Conservation (phyloP, 2,888 invertebrate species). For the Parascotia fuliginaria region DNA sequence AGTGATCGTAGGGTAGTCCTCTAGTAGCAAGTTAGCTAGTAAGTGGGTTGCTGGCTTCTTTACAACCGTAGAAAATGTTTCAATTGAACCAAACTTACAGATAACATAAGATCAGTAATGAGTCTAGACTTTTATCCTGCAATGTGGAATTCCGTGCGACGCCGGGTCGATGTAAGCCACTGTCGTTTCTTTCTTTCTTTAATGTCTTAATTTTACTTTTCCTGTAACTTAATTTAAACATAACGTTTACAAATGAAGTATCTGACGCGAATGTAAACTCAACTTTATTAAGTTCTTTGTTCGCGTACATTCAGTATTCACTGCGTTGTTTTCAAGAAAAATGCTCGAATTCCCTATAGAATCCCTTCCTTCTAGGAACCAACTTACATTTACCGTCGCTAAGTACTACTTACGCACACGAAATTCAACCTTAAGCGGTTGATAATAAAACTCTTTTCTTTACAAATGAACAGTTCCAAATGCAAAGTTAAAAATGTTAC, state of each 20-base stretch:
- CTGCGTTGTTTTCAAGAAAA: constrained; percentile 67
- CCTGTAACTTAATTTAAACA: constrained; percentile 19
- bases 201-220: neutral
- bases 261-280: constrained; percentile 31
- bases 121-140: too few relatives aligned
- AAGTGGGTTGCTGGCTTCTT: too few relatives aligned
- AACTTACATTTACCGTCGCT: constrained; percentile 27
- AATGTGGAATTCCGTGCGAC: too few relatives aligned
- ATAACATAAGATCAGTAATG: too few relatives aligned
- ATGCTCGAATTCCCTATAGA: constrained; percentile 62
- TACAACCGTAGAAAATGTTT: too few relatives aligned
- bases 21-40: too few relatives aligned
- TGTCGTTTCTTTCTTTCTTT: neutral
- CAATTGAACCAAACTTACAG: too few relatives aligned
- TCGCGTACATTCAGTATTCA: constrained; percentile 61
- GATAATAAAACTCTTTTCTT: neutral
- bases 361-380: constrained; percentile 51
- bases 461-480: neutral
- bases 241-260: constrained; percentile 19
- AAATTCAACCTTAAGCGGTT: constrained; percentile 29
- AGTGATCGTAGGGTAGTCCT: too few relatives aligned
- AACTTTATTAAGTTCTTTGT: constrained; percentile 50
- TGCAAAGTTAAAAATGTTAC: constrained; percentile 12
- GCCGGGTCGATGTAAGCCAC: too few relatives aligned
- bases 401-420: constrained; percentile 1